Percentiles rank a stretch among this genome's conserved stretches.
Evolutionary conservation across 2,113 vertebrate species (phyloP).

Genomic region (Oreochromis tanganicae): DNA sequence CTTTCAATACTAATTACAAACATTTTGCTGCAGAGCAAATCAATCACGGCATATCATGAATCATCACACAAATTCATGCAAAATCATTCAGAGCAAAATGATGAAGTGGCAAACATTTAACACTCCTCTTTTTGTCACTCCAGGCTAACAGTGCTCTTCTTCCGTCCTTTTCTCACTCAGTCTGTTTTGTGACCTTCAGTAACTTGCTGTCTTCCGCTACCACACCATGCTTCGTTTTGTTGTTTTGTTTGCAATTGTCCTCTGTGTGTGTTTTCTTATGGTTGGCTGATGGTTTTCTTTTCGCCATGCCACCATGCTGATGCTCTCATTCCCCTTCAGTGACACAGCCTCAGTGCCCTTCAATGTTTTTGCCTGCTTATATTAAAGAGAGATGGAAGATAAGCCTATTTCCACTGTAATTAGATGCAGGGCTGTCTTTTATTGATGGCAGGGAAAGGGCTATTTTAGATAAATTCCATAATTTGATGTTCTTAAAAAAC

Average conservation of each 20-base stretch:
- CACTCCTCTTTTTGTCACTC: conserved; percentile 51
- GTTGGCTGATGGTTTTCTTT: neutral
- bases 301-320: neutral
- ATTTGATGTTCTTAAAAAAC: neutral
- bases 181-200: conserved; percentile 20
- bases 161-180: conserved; percentile 9
- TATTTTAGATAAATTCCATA: neutral
- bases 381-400: neutral
- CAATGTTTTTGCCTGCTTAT: neutral
- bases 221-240: neutral
- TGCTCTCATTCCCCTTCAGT: neutral
- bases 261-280: neutral
- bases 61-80: conserved; percentile 67
- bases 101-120: conserved; percentile 41
- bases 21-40: conserved; percentile 62
- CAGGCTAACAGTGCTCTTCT: conserved; percentile 40
- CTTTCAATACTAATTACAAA: conserved; percentile 44
- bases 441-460: neutral
- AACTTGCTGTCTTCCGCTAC: neutral
- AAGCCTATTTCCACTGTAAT: neutral
- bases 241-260: neutral
- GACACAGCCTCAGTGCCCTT: neutral
- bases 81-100: conserved; percentile 65
- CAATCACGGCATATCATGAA: conserved; percentile 37
- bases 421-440: neutral